Base-by-base conservation (phyloP, 2,888 invertebrate genomes). In the Trichacis sp. region DNA sequence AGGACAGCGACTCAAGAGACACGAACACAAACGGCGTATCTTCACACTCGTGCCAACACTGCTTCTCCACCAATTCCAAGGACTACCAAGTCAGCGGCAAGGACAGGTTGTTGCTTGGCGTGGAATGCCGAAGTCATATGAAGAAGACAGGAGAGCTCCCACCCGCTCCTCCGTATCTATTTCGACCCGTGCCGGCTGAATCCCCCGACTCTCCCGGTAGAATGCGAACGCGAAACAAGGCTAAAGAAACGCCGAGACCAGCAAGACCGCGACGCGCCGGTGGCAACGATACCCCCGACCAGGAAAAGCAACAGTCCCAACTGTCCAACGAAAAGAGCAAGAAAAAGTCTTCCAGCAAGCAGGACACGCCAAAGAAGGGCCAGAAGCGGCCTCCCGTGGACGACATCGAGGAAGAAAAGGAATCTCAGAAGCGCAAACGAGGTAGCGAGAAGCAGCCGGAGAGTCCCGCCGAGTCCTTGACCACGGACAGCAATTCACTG, bases 1-100 rank as follows among this genome's bases (percentile, higher is more conserved):
- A 96, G 84, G 97, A 97, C 85, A 96, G 96, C 84, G 96, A 96
- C 86, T 96, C 95, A 60, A 89, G 96, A 80, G 94, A 95, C 79
- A 91, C 95, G 74, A 84, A 84, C 49, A 83, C 84, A 2, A 83
- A 84, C 74, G 84, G 83, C 14, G 74, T 76, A 42, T 71, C 77
- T 0, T 62, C 72, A 9, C 86, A 86, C 66, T 85, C 87, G 20
- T 93, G 93, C 76, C 89, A 91, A 68, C 91, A 93, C 79, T 93
- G 93, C 79, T 91, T 89, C 74, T 89, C 91, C 2, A 91, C 90
- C 64, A 90, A 90, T 18, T 84, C 84, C 3, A 84, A 84, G 55
- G 84, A 84, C 58, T 83, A 81, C 72, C 81, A 81, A 65, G 89
- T 91, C 73, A 90, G 90, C 15, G 92, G 92, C 20, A 91, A 91